Percentiles rank a stretch among this genome's conserved stretches.
These are phyloP conservation scores for Hyperoplus lanceolatus DNA, from an alignment of 2,797 vertebrate species.

Conservation along the genomic window DNA sequence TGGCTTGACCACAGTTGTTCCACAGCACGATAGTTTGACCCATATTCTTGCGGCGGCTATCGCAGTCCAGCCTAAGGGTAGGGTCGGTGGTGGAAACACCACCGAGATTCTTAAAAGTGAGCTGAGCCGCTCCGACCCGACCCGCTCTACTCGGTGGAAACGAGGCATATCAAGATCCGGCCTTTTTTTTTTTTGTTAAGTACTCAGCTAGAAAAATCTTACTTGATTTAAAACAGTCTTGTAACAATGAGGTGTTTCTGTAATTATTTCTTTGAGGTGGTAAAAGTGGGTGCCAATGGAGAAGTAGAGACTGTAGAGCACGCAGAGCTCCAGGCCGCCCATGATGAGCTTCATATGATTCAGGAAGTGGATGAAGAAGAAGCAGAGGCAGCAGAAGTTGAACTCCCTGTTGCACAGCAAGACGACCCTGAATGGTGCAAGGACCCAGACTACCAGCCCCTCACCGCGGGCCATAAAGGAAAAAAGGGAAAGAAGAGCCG, in stretches of 20 bases:
- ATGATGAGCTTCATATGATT: constrained; percentile 83
- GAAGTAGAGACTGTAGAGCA: constrained; percentile 98
- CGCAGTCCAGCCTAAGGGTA: too few relatives aligned
- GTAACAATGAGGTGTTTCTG: background rate
- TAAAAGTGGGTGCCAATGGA: constrained; percentile 98
- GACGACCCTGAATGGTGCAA: constrained; percentile 94
- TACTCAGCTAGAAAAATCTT: too few relatives aligned
- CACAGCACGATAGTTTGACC: too few relatives aligned
- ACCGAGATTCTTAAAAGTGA: too few relatives aligned
- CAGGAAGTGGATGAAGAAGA: constrained; percentile 54
- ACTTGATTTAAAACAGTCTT: background rate
- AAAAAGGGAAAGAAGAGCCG: constrained; percentile 99
- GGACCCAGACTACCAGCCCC: constrained; percentile 97
- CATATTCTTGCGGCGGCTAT: too few relatives aligned
- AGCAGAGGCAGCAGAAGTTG: constrained; percentile 85
- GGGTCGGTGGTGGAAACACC: too few relatives aligned
- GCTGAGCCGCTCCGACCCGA: too few relatives aligned
- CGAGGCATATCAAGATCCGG: too few relatives aligned
- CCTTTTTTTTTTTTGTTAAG: too few relatives aligned
- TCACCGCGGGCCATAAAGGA: constrained; percentile 87
- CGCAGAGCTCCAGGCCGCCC: constrained; percentile 89
- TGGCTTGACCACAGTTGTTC: too few relatives aligned
- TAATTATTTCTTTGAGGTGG: constrained; percentile 83
- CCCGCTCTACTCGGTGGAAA: too few relatives aligned
- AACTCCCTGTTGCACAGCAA: constrained; percentile 71